phyloP scores from a whole-genome alignment of 2,888 invertebrate species.

The Drosophila nigritarsus region DNA sequence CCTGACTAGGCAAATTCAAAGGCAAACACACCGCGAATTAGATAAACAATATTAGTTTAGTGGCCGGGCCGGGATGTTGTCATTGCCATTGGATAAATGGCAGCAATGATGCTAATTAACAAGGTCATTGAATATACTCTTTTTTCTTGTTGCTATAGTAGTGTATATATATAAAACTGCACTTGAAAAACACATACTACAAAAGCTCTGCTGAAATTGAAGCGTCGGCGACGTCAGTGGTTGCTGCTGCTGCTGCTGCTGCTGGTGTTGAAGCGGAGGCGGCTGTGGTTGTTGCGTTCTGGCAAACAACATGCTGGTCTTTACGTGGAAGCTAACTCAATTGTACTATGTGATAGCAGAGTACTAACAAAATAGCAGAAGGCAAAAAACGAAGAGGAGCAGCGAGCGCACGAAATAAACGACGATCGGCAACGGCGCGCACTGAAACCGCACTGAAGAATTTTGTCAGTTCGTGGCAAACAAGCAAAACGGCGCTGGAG shows the following conservation, averaged over 20 bases:
- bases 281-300: slow-evolving; percentile 64
- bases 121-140: slow-evolving; percentile 47
- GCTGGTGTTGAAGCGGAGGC: slow-evolving; percentile 44
- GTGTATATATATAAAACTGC: slow-evolving; percentile 33
- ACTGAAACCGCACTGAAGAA: slow-evolving; percentile 79
- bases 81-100: slow-evolving; percentile 42
- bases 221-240: slow-evolving; percentile 52
- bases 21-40: slow-evolving; percentile 30
- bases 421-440: slow-evolving; percentile 68
- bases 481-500: slow-evolving; percentile 39
- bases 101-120: slow-evolving; percentile 42
- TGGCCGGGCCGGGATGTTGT: slow-evolving; percentile 37
- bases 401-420: slow-evolving; percentile 68
- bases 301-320: slow-evolving; percentile 72
- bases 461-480: slow-evolving; percentile 46
- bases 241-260: slow-evolving; percentile 42
- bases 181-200: slow-evolving; percentile 69
- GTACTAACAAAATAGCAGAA: slow-evolving; percentile 55
- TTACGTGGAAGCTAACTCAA: slow-evolving; percentile 53
- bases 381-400: slow-evolving; percentile 44
- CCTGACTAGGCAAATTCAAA: slow-evolving; percentile 12
- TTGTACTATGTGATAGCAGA: slow-evolving; percentile 15
- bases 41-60: slow-evolving; percentile 48
- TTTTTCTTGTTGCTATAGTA: not conserved
- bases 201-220: slow-evolving; percentile 62